Base-by-base conservation (phyloP, 2,113 vertebrate genomes). In the Coturnix japonica region DNA sequence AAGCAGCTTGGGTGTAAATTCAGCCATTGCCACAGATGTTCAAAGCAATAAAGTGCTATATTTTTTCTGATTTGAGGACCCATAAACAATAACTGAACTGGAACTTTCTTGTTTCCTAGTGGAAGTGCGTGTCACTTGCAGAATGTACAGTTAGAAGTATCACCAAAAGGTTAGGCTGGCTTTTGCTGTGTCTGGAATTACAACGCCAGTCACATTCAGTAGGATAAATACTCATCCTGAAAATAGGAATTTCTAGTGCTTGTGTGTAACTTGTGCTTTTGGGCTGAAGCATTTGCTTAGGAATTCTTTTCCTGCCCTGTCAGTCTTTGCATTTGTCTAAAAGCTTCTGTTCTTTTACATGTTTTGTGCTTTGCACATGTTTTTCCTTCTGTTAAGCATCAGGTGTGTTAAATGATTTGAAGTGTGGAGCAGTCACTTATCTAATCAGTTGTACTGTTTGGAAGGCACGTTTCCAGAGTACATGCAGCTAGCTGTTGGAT, bases 1-100 rank as follows among this genome's bases (percentile, higher is more conserved):
- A 80, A 93, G 83, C 75, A 93, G 73, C 72, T 88, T 86, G 85
- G 92, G 74, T 93, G 56, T 92, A 64, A 95, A 74, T 90, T 80
- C 82, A 92, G 82, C 86, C 12, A 9, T 84, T 94, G 93, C 73
- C 69, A 71, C 72, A 82, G 90, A 81, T 91, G 75, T 95, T 96
- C 70, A 85, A 95, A 96, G 97, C 95, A 98, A 97, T 97, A 96
- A 97, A 93, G 76, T 91, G 81, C 89, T 94, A 70, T 87, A 19
- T 76, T 46, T 85, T 49, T 94, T 93, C 49, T 82, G 73, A 93
- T 89, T 88, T 81, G 69, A 93, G 53, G 82, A 88, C 49, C 46
- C 72, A 85, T 56, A 57, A 76, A 85, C 30, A 90, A 44, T 82
- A 77, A 91, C 41, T 51, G 9, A 66, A 44, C 89, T 76, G 73